Evolutionary conservation across 2,113 vertebrate genomes (phyloP).

Genomic region (Pelmatolapia mariae): DNA sequence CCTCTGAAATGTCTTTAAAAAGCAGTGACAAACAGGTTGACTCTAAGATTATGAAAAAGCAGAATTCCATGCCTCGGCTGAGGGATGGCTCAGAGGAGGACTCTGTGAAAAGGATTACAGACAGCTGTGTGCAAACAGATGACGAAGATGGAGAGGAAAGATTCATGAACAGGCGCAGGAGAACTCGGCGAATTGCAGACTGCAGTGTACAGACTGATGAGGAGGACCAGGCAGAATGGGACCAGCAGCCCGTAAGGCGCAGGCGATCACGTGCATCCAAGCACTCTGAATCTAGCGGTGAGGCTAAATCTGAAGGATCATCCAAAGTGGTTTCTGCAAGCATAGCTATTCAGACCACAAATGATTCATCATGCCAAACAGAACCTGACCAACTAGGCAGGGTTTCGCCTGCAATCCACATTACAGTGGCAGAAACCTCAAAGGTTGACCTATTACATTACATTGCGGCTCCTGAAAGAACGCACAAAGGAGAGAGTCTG

Average conservation of each 20-base stretch:
- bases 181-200: constrained; percentile 84
- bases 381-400: constrained; percentile 86
- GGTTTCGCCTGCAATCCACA: constrained; percentile 93
- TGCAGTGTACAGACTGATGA: constrained; percentile 97
- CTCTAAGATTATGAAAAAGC: constrained; percentile 84
- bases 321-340: constrained; percentile 78
- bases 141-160: constrained; percentile 92
- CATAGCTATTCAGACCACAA: constrained; percentile 93
- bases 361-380: constrained; percentile 93
- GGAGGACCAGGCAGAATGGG: constrained; percentile 92
- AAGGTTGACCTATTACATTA: constrained; percentile 93
- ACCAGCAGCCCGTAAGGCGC: constrained; percentile 87
- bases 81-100: constrained; percentile 84
- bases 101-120: constrained; percentile 79
- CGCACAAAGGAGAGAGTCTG: constrained; percentile 89
- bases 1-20: constrained; percentile 92
- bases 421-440: constrained; percentile 86
- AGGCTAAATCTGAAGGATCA: constrained; percentile 77
- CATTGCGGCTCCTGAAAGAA: constrained; percentile 94
- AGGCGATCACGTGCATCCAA: constrained; percentile 84
- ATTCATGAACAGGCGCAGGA: constrained; percentile 84
- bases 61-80: constrained; percentile 94
- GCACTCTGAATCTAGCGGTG: constrained; percentile 79
- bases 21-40: constrained; percentile 83
- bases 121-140: constrained; percentile 95